These are phyloP conservation scores for Dolichotis patagonum DNA, from an alignment of 2,113 vertebrate species.

Conservation along the genomic window DNA sequence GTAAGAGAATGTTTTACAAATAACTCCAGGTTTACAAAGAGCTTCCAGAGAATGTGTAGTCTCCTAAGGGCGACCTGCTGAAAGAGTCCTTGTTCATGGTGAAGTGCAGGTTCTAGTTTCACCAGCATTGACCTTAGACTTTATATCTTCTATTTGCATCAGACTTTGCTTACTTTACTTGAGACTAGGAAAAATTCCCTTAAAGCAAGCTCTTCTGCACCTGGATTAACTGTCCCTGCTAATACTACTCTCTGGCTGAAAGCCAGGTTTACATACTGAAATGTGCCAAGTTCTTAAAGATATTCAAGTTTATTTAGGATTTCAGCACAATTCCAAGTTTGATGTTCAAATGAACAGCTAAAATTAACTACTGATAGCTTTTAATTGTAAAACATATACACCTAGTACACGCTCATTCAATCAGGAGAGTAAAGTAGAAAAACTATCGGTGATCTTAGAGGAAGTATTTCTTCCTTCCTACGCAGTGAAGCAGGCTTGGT, in stretches of 20 bases:
- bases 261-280: not conserved
- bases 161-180: not conserved
- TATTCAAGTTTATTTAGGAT: not conserved
- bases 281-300: not conserved
- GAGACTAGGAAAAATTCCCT: not conserved
- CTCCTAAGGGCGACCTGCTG: not conserved
- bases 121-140: not conserved
- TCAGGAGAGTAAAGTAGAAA: not conserved
- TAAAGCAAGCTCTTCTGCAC: not conserved
- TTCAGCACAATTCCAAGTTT: not conserved
- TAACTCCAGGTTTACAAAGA: slow-evolving; percentile 20
- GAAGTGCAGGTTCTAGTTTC: not conserved
- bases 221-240: not conserved
- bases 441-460: not conserved
- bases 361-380: not conserved
- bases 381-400: not conserved
- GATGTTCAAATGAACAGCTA: not conserved
- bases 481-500: not conserved
- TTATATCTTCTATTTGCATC: not conserved
- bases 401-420: not conserved
- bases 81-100: not conserved
- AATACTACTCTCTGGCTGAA: not conserved
- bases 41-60: not conserved
- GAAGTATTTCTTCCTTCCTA: not conserved
- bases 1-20: not conserved